A percentile compares a stretch with the other conserved stretches of the same genome.
Conservation (phyloP, 2,888 invertebrate genomes). For the Caenorhabditis sp. region DNA sequence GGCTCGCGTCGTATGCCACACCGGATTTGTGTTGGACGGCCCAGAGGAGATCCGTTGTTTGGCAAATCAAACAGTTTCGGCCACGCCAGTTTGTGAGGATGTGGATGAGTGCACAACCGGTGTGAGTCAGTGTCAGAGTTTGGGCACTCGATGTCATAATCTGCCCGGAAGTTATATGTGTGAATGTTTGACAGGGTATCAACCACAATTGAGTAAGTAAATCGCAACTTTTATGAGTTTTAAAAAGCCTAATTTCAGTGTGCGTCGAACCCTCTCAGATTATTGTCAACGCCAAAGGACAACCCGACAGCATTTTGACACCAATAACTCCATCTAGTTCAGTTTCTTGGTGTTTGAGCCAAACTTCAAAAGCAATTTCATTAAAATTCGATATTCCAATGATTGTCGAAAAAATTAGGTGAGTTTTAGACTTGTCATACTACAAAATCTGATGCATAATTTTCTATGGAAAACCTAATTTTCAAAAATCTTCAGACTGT, state of each 20-base stretch:
- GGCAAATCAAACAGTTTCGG: conserved; percentile 69
- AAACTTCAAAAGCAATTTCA: conserved; percentile 8
- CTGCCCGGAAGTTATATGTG: conserved; percentile 69
- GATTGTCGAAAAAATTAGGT: conserved; percentile 53
- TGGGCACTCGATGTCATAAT: conserved; percentile 62
- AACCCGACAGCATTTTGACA: background rate
- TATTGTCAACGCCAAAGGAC: background rate
- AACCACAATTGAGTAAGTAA: conserved; percentile 65
- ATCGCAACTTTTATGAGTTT: background rate
- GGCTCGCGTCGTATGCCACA: conserved; percentile 63
- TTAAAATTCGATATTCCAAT: conserved; percentile 46
- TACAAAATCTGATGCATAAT: conserved; percentile 33
- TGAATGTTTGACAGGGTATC: conserved; percentile 66
- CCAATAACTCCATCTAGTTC: conserved; percentile 6
- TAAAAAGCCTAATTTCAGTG: conserved; percentile 12
- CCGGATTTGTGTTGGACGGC: conserved; percentile 62
- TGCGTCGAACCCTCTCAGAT: conserved; percentile 31
- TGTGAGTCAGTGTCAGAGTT: conserved; percentile 56
- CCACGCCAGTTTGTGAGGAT: conserved; percentile 63
- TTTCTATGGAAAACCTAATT: conserved; percentile 2
- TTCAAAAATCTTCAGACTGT: conserved; percentile 24
- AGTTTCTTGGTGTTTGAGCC: background rate
- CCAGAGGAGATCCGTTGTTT: conserved; percentile 65
- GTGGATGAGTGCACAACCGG: conserved; percentile 69
- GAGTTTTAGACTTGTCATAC: too few species aligned